Base-by-base conservation (phyloP, 2,888 invertebrate genomes). In the Aelia acuminata region DNA sequence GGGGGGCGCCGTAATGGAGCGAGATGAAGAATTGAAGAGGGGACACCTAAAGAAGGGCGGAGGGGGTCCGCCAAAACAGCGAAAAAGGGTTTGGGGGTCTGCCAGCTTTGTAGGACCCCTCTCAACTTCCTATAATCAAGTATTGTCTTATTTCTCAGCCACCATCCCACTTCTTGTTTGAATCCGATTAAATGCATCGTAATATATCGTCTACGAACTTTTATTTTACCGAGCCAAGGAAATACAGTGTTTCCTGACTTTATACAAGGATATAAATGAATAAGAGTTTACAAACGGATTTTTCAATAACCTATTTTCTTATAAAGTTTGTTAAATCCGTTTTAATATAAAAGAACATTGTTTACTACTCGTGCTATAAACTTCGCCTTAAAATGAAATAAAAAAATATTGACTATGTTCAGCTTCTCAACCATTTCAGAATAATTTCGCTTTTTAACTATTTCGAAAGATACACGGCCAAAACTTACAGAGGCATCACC, bases 11-110 rank as follows among this genome's bases (percentile, higher is more conserved):
- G 31, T 63, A 63, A 63, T 63, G 63, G 63, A 63, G 31, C 31
- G 63, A 31, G 63, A 63, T 63, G 63, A 63, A 63, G 63, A 63
- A 63, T 63, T 26, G 57, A 63, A 63, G 63, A 18, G 31, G 63
- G 63, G 57, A 5, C 31, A 7, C 26, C 4, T 5, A n/a, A n/a
- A n/a, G n/a, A n/a, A n/a, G n/a, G n/a, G n/a, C n/a, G n/a, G n/a
- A n/a, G n/a, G n/a, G n/a, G n/a, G n/a, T n/a, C n/a, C n/a, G 63
- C 63, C 63, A 63, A 50, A 50, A 50, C 50, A 22, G 50, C 50
- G 4, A 50, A 63, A 63, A 63, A 63, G 63, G 63, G 31, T 63
- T 63, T 63, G 63, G 63, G 63, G 22, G 13, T 35, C 31, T 63
- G 63, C 63, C 63, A 63, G 63, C 4, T 31, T 26, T 5, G 31